Conservation (phyloP, 2,888 invertebrate species). For the Cataglyphis altisquamis region DNA sequence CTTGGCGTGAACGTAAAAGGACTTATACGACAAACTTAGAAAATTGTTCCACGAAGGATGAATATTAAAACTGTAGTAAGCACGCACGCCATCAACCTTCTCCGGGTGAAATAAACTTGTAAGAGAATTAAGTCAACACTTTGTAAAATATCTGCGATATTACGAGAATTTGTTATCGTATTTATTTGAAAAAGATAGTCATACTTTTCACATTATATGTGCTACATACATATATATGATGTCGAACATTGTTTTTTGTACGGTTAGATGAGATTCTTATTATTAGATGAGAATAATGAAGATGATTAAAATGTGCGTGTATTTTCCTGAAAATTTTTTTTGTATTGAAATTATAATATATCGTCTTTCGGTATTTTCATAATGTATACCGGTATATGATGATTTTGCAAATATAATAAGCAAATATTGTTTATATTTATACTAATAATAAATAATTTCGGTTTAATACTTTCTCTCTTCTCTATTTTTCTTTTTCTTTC, state of each 20-base stretch:
- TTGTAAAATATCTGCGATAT: background rate
- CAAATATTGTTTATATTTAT: background rate
- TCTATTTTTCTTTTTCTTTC: background rate
- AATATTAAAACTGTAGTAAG: conserved; percentile 62
- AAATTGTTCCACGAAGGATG: conserved; percentile 46
- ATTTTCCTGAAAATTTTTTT: background rate
- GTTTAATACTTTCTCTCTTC: background rate
- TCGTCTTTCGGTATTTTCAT: background rate
- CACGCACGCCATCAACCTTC: conserved; percentile 9
- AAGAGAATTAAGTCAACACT: conserved; percentile 43
- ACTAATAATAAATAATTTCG: background rate
- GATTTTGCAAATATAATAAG: background rate
- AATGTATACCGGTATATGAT: background rate
- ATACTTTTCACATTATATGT: background rate
- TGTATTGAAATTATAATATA: background rate
- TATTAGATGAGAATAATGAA: background rate
- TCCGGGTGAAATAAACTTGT: background rate
- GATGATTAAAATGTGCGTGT: conserved; percentile 8
- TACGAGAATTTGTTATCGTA: background rate
- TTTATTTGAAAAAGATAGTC: conserved; percentile 5
- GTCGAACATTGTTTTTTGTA: background rate
- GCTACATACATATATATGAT: background rate
- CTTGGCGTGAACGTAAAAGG: background rate
- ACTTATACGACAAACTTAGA: background rate
- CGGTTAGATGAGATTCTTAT: background rate